Conservation (phyloP, 2,113 vertebrate genomes). For the Bagarius yarrelli region DNA sequence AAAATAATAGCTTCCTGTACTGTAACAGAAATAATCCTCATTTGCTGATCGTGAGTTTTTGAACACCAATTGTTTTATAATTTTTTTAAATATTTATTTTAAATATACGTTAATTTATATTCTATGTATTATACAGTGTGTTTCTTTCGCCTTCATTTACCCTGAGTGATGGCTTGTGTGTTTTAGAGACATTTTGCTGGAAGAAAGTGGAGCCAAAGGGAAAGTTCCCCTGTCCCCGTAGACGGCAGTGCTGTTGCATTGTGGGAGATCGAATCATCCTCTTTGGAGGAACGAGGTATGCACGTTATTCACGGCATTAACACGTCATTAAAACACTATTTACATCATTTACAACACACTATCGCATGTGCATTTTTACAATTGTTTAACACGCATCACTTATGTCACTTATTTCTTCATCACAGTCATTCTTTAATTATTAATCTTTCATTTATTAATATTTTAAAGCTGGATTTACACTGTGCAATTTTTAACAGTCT, state of each 20-base stretch:
- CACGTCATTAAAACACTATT: not conserved
- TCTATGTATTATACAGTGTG: not conserved
- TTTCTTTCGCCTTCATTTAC: not conserved
- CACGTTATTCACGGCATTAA: not conserved
- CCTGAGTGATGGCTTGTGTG: not conserved
- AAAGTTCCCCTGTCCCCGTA: conserved; percentile 90
- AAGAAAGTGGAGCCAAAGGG: conserved; percentile 91
- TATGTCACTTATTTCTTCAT: not conserved
- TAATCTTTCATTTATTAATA: no score
- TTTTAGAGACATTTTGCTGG: conserved; percentile 80
- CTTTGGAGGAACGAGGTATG: conserved; percentile 96
- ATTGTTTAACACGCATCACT: not conserved
- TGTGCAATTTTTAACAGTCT: no score
- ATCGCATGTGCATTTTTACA: no score
- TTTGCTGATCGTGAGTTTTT: no score
- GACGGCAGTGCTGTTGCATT: conserved; percentile 96
- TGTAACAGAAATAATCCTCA: no score
- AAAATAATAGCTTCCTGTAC: no score
- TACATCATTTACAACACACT: not conserved
- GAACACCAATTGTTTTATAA: no score
- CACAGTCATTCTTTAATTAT: no score
- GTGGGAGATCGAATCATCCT: conserved; percentile 95
- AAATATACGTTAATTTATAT: not conserved
- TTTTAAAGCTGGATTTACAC: no score
- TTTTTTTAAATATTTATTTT: not conserved